Percentiles rank a stretch among this genome's conserved stretches.
These are phyloP conservation scores for Alfaro cultratus DNA, from an alignment of 2,797 vertebrate species.

Conservation along the genomic window DNA sequence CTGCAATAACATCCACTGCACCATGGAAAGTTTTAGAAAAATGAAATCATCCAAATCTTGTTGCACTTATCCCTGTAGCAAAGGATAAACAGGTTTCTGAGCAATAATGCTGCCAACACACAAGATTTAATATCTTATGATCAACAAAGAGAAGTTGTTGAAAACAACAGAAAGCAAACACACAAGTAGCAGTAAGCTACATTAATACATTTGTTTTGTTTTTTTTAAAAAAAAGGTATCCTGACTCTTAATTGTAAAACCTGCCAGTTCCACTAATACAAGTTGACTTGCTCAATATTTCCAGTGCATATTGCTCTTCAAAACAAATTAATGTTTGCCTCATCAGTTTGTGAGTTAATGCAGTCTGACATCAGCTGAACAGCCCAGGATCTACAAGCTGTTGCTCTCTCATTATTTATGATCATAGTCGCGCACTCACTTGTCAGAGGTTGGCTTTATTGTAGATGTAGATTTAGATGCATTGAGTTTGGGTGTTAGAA, in stretches of 20 bases:
- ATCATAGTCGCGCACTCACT: constrained; percentile 29
- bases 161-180: neutral
- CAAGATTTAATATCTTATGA: neutral
- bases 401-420: constrained; percentile 71
- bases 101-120: neutral
- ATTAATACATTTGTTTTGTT: neutral
- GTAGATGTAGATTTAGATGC: constrained; percentile 45
- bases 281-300: constrained; percentile 7
- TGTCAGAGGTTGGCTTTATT: constrained; percentile 40
- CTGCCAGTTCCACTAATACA: constrained; percentile 8
- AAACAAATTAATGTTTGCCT: neutral
- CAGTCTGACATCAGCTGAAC: constrained; percentile 55
- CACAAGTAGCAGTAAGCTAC: neutral
- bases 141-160: neutral
- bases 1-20: neutral
- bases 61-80: neutral
- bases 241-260: neutral
- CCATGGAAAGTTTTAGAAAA: neutral
- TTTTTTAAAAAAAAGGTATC: neutral
- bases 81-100: constrained; percentile 1
- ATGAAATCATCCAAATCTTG: neutral
- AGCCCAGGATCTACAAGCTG: constrained; percentile 60
- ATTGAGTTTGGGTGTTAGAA: constrained; percentile 24
- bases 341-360: constrained; percentile 40
- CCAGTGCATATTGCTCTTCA: neutral